Percentiles rank a stretch among this genome's conserved stretches.
phyloP scores from a whole-genome alignment of 2,888 invertebrate species.

The Heliconius sara region DNA sequence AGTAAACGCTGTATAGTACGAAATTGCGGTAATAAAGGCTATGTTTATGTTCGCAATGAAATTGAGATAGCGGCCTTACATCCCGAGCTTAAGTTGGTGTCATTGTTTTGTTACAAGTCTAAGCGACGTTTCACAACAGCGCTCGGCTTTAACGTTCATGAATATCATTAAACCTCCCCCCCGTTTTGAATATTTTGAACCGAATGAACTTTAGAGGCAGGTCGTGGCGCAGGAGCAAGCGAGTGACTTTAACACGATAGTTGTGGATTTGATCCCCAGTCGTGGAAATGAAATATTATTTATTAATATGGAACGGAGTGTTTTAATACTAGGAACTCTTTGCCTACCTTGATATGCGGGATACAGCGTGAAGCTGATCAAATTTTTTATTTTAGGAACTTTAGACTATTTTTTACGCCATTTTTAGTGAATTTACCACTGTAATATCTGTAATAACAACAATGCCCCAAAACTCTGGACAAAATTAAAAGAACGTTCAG shows the following conservation, averaged over 20 bases:
- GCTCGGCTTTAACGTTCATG: conserved; percentile 78
- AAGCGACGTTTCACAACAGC: conserved; percentile 77
- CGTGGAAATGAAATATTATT: too few relatives aligned
- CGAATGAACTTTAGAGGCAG: conserved; percentile 59
- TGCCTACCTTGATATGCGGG: too few relatives aligned
- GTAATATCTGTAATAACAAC: conserved; percentile 59
- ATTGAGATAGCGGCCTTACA: conserved; percentile 75
- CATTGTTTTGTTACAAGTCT: conserved; percentile 81
- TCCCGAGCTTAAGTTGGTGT: conserved; percentile 78
- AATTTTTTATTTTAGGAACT: conserved; percentile 51
- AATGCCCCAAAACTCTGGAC: conserved; percentile 58
- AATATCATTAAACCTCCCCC: conserved; percentile 77
- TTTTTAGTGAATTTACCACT: conserved; percentile 54
- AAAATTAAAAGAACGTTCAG: conserved; percentile 69
- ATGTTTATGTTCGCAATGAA: conserved; percentile 77
- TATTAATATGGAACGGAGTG: too few relatives aligned
- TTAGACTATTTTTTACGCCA: conserved; percentile 68
- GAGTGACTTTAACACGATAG: too few relatives aligned
- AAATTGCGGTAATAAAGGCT: conserved; percentile 70
- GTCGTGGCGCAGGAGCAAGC: too few relatives aligned
- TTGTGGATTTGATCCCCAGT: too few relatives aligned
- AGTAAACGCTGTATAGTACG: conserved; percentile 67
- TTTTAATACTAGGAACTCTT: too few relatives aligned
- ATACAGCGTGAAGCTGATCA: too few relatives aligned
- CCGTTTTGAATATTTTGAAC: conserved; percentile 74